These are phyloP conservation scores for Meteorus cinctellus DNA, from an alignment of 2,888 invertebrate genomes.

Conservation along the genomic window DNA sequence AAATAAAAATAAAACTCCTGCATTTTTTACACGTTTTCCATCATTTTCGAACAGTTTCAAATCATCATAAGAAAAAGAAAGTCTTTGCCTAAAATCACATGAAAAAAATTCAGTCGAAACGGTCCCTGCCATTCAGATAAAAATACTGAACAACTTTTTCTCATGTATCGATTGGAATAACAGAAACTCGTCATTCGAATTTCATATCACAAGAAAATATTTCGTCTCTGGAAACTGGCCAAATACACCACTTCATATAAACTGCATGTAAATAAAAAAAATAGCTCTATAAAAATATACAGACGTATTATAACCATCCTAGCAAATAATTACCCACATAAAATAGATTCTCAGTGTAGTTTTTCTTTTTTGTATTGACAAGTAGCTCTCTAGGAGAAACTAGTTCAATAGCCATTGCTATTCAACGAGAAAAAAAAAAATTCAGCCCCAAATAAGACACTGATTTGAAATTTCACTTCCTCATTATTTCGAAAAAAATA, in stretches of 20 bases:
- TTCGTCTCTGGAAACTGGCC: too few species aligned
- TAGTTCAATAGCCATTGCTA: not conserved
- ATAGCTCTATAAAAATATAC: not conserved
- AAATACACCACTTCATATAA: not conserved
- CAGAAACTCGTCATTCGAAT: too few species aligned
- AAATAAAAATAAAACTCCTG: too few species aligned
- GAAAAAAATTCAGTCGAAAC: too few species aligned
- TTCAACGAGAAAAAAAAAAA: not conserved
- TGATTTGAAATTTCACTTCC: not conserved
- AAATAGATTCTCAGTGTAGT: not conserved
- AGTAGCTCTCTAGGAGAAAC: constrained; percentile 16
- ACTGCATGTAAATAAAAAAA: constrained; percentile 8
- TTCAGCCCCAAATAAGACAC: not conserved
- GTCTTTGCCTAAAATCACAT: too few species aligned
- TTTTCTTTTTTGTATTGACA: not conserved
- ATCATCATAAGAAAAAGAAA: too few species aligned
- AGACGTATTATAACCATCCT: not conserved
- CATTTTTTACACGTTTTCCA: too few species aligned
- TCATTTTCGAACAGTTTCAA: too few species aligned
- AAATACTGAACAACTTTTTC: too few species aligned
- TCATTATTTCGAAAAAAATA: not conserved
- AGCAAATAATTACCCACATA: not conserved
- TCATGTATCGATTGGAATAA: too few species aligned
- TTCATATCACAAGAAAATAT: too few species aligned
- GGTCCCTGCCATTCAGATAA: too few species aligned